Percentiles rank a stretch among this genome's conserved stretches.
Conservation (phyloP, 2,113 vertebrate genomes). For the Coracopsis vasa region DNA sequence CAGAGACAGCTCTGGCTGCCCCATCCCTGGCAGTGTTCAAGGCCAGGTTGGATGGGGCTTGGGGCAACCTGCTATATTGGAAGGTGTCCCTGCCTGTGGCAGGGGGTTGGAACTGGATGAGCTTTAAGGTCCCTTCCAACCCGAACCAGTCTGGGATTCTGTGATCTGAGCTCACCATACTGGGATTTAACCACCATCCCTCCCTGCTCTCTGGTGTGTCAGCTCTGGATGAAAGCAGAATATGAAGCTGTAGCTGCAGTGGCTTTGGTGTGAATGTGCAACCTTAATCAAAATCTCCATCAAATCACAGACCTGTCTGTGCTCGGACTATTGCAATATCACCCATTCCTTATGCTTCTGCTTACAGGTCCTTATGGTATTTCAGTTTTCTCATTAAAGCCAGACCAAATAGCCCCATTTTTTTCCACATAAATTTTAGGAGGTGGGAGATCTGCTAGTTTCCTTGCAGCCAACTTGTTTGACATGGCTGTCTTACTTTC, state of each 20-base stretch:
- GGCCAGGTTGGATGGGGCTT: background rate
- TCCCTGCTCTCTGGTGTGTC: background rate
- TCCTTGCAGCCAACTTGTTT: background rate
- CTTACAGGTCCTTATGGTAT: background rate
- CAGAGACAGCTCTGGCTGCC: background rate
- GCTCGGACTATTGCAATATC: background rate
- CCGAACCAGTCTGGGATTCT: background rate
- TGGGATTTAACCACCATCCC: background rate
- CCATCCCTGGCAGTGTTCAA: background rate
- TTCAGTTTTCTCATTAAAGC: background rate
- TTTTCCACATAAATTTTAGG: background rate
- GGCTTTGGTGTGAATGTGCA: background rate
- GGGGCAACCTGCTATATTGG: background rate
- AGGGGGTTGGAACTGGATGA: background rate
- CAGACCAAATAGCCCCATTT: background rate
- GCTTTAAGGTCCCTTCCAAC: background rate
- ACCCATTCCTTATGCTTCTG: background rate
- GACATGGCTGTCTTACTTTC: background rate
- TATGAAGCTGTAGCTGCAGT: background rate
- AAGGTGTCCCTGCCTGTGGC: rapidly evolving
- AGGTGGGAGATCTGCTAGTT: background rate
- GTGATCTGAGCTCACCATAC: background rate
- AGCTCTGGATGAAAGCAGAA: background rate
- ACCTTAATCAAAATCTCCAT: background rate
- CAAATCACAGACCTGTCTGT: background rate